These are phyloP conservation scores for Strix occidentalis DNA, from an alignment of 2,797 vertebrate genomes.

Conservation along the genomic window DNA sequence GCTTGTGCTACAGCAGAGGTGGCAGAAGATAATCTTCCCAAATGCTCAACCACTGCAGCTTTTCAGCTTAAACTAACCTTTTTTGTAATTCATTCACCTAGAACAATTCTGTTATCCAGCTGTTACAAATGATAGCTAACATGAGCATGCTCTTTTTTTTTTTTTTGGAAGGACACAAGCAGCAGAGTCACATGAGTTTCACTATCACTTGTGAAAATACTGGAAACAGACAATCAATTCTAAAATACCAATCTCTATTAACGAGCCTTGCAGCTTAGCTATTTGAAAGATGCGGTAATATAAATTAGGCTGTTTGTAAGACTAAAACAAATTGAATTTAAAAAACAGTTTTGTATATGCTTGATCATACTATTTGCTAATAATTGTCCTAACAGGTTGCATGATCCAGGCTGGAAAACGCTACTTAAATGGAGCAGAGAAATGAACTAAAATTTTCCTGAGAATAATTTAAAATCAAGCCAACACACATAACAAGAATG, in stretches of 20 bases:
- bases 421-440: not conserved
- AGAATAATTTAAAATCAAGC: not conserved
- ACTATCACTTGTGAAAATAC: not conserved
- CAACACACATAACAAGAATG: not conserved
- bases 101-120: not conserved
- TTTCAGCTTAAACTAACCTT: not conserved
- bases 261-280: not conserved
- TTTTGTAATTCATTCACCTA: not conserved
- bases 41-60: not conserved
- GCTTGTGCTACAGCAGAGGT: not conserved
- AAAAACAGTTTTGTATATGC: not conserved
- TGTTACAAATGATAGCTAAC: not conserved
- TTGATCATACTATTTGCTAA: not conserved
- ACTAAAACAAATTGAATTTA: not conserved
- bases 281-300: not conserved
- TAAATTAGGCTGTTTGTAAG: not conserved
- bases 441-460: not conserved
- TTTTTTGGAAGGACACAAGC: not conserved
- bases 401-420: not conserved
- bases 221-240: not conserved
- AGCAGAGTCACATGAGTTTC: not conserved
- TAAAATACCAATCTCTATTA: not conserved
- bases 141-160: not conserved
- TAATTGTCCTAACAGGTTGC: not conserved
- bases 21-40: not conserved